Conservation (phyloP, 1,140 invertebrate genomes). For the Brachystomella parvula region DNA sequence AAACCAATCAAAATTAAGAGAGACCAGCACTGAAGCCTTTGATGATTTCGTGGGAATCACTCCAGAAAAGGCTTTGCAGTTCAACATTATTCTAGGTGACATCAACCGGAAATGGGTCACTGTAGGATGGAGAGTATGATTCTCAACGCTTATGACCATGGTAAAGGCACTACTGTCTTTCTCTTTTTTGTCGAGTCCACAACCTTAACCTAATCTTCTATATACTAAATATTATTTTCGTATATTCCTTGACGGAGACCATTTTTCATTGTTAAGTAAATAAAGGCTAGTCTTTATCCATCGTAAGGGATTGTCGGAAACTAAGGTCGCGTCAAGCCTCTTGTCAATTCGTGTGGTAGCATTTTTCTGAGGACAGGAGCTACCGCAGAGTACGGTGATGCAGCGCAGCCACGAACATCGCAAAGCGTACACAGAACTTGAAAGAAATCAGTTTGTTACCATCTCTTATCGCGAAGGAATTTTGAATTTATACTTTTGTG, state of each 20-base stretch:
- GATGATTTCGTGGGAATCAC: conserved; percentile 42
- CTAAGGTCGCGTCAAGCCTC: too few relatives aligned
- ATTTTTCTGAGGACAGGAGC: too few relatives aligned
- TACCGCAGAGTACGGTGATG: too few relatives aligned
- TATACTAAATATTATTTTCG: too few relatives aligned
- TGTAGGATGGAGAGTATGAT: conserved; percentile 13
- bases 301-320: too few relatives aligned
- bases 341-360: too few relatives aligned
- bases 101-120: conserved; percentile 42
- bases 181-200: neutral
- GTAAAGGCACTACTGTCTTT: neutral
- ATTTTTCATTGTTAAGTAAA: neutral
- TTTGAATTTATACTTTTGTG: too few relatives aligned
- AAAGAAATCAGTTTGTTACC: too few relatives aligned
- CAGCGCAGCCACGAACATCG: too few relatives aligned
- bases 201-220: neutral
- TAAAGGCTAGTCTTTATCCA: too few relatives aligned
- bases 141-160: neutral
- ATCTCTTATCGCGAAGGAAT: too few relatives aligned
- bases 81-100: conserved; percentile 43
- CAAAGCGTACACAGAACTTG: too few relatives aligned
- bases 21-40: neutral
- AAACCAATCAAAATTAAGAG: neutral
- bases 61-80: conserved; percentile 42
- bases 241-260: neutral